phyloP scores from a whole-genome alignment of 2,113 vertebrate species.

The Dissostichus mawsoni region DNA sequence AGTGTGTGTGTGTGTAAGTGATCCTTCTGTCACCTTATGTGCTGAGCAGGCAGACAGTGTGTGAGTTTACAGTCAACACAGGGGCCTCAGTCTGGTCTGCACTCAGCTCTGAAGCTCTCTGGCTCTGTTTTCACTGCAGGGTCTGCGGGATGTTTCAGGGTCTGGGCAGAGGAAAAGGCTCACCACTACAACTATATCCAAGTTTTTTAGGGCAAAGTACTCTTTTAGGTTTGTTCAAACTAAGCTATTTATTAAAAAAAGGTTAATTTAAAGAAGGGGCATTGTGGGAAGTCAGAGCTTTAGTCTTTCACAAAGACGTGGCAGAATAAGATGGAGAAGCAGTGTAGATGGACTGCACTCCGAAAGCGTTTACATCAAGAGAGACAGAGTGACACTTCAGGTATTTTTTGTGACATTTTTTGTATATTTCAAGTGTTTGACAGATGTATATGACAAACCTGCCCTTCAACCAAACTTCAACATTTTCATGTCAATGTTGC shows the following conservation, averaged over 20 bases:
- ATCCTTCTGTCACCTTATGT: constrained; percentile 57
- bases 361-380: not conserved
- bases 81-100: constrained; percentile 60
- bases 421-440: not conserved
- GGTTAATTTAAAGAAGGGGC: not conserved
- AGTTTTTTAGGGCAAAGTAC: not conserved
- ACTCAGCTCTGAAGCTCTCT: constrained; percentile 39
- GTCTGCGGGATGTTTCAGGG: constrained; percentile 11
- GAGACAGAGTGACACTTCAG: no score
- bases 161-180: not conserved
- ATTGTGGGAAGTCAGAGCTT: not conserved
- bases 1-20: constrained; percentile 39
- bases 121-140: constrained; percentile 55
- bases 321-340: not conserved
- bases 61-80: constrained; percentile 86
- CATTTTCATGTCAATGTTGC: not conserved
- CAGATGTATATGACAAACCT: not conserved
- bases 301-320: not conserved
- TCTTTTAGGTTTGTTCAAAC: no score
- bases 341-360: not conserved
- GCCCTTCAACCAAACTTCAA: not conserved
- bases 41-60: constrained; percentile 56
- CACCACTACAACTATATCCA: not conserved
- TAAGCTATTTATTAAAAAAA: not conserved
- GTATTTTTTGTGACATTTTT: not conserved